phyloP scores from a whole-genome alignment of 1,140 invertebrate genomes.

The Drosophila subpulchrella region DNA sequence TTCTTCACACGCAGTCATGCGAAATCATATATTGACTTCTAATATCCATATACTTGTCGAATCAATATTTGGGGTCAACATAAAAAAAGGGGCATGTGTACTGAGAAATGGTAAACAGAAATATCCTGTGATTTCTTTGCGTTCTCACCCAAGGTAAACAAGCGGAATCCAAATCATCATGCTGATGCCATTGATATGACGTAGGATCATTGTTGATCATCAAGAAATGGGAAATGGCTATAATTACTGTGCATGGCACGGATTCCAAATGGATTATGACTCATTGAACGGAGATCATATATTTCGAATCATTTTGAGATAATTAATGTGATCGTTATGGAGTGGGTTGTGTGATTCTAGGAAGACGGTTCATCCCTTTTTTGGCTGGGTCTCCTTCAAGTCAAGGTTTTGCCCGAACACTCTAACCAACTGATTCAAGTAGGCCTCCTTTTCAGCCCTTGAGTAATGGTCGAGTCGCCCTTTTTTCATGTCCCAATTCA shows the following conservation, averaged over 20 bases:
- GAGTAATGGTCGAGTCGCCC: conserved; percentile 34
- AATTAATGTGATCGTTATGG: background rate
- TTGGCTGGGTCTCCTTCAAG: background rate
- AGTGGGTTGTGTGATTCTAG: background rate
- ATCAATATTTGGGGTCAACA: conserved; percentile 1
- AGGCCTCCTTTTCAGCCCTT: conserved; percentile 32
- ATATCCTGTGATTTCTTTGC: conserved; percentile 41
- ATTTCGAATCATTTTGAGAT: background rate
- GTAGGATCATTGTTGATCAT: conserved; percentile 24
- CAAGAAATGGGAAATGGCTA: background rate
- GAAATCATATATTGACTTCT: background rate
- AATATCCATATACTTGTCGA: conserved; percentile 3
- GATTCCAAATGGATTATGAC: conserved; percentile 25
- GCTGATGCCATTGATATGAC: conserved; percentile 57
- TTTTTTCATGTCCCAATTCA: conserved; percentile 52
- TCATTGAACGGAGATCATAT: conserved; percentile 15
- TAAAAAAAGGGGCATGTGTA: background rate
- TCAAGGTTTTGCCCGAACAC: conserved; percentile 32
- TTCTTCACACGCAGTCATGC: conserved; percentile 1
- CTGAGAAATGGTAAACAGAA: conserved; percentile 27
- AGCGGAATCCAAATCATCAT: conserved; percentile 28
- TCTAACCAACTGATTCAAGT: conserved; percentile 49
- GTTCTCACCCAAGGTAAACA: conserved; percentile 40
- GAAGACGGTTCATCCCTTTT: background rate
- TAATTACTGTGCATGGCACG: conserved; percentile 5